Conservation (phyloP, 2,888 invertebrate species). For the Brenthis hecate region DNA sequence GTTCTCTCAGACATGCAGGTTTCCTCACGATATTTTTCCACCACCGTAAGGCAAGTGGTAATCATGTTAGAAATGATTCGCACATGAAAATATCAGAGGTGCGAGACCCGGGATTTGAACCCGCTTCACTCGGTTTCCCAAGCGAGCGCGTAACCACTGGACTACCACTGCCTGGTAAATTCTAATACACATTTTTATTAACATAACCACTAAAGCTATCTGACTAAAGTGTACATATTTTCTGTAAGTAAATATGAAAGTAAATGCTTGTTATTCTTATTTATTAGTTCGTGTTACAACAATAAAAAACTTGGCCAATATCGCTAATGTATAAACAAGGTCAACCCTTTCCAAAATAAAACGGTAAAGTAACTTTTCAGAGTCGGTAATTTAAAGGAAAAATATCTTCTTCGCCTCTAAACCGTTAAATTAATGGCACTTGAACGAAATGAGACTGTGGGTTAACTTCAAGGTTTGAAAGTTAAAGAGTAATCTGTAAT, state of each 20-base stretch:
- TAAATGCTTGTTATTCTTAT: constrained; percentile 8
- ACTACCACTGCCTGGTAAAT: too few species aligned
- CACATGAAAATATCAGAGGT: too few species aligned
- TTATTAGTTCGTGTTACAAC: constrained; percentile 8
- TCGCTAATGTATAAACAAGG: constrained; percentile 16
- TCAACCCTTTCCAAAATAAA: constrained; percentile 23
- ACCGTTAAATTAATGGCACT: constrained; percentile 18
- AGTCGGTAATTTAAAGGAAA: constrained; percentile 20
- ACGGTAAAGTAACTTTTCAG: constrained; percentile 8
- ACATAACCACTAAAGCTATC: neutral
- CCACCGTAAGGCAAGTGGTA: too few species aligned
- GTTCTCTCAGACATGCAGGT: too few species aligned
- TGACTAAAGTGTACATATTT: neutral
- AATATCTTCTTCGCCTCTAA: constrained; percentile 11
- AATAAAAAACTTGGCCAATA: constrained; percentile 21
- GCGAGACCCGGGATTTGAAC: too few species aligned
- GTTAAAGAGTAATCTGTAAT: too few species aligned
- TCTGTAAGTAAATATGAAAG: neutral
- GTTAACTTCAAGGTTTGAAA: too few species aligned
- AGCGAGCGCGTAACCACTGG: too few species aligned
- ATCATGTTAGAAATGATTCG: too few species aligned
- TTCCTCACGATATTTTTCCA: too few species aligned
- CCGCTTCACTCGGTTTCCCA: too few species aligned
- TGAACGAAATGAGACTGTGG: neutral
- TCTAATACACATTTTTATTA: too few species aligned